Conservation (phyloP, 37 sponge, comb jelly and placozoan genomes). For the Haliclona indistincta region DNA sequence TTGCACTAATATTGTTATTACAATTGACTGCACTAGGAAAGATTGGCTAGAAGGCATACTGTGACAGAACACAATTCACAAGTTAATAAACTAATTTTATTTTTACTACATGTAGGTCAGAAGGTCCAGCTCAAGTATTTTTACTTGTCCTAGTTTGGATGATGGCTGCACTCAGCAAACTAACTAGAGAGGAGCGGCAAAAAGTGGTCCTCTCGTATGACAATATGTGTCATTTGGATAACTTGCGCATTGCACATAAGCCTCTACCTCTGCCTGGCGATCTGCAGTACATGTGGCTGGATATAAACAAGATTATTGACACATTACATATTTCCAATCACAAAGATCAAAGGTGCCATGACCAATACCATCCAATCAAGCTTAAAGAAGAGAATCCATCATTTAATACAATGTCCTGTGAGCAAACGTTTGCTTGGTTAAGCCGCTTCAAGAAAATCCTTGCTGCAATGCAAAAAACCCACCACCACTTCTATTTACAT, state of each 20-base stretch:
- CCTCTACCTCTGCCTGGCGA: slow-evolving; percentile 29
- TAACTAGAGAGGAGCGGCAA: not conserved
- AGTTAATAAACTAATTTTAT: not conserved
- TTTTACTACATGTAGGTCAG: slow-evolving; percentile 23
- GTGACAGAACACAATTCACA: no score
- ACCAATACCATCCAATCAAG: not conserved
- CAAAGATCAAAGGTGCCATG: slow-evolving; percentile 7
- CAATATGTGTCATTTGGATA: slow-evolving; percentile 55
- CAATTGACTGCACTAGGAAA: no score
- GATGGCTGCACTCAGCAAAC: not conserved
- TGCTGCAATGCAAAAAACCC: slow-evolving; percentile 33
- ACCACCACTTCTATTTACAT: slow-evolving; percentile 42
- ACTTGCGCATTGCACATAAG: slow-evolving; percentile 1
- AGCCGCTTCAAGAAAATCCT: slow-evolving; percentile 29
- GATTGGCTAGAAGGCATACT: no score
- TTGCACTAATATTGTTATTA: no score
- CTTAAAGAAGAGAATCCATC: not conserved
- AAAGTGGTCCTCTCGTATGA: slow-evolving; percentile 42
- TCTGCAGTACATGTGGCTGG: no score
- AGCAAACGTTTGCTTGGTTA: slow-evolving; percentile 50
- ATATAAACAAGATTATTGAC: slow-evolving; percentile 27
- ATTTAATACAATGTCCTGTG: slow-evolving; percentile 13
- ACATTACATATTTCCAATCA: slow-evolving; percentile 25
- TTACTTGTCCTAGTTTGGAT: slow-evolving; percentile 26
- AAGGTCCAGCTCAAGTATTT: slow-evolving; percentile 49